A percentile compares a stretch with the other conserved stretches of the same genome.
These are phyloP conservation scores for Melanotaenia parkinsoni DNA, from an alignment of 2,797 vertebrate genomes.

Conservation along the genomic window DNA sequence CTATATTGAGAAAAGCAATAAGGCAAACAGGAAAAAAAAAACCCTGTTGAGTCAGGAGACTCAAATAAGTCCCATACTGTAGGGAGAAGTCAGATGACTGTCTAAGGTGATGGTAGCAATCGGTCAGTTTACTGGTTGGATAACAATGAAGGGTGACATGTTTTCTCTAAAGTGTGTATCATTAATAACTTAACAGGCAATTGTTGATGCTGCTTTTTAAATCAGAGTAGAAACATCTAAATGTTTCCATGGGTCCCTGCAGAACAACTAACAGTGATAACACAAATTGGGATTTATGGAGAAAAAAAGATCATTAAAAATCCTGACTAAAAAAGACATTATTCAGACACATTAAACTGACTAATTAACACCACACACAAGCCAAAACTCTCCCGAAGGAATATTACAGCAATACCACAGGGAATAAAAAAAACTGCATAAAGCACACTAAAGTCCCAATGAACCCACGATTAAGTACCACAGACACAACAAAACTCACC, in stretches of 20 bases:
- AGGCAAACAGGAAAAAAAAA: slow-evolving; percentile 28
- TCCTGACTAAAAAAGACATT: slow-evolving; percentile 13
- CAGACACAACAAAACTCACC: slow-evolving; percentile 24
- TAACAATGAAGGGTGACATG: slow-evolving; percentile 34
- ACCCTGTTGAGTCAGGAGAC: slow-evolving; percentile 72
- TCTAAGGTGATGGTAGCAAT: slow-evolving; percentile 57
- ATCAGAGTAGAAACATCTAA: background rate
- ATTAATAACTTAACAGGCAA: slow-evolving; percentile 1
- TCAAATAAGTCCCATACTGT: slow-evolving; percentile 68
- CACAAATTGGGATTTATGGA: background rate
- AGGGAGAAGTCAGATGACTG: slow-evolving; percentile 78
- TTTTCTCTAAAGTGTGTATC: slow-evolving; percentile 42
- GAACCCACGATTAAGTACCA: slow-evolving; percentile 24
- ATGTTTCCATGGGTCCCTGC: background rate
- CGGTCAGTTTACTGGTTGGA: slow-evolving; percentile 51
- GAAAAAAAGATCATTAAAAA: slow-evolving; percentile 2
- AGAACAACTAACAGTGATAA: slow-evolving; percentile 1
- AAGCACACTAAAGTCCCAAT: slow-evolving; percentile 35
- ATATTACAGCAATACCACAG: slow-evolving; percentile 43
- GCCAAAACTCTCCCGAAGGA: slow-evolving; percentile 25
- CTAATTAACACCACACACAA: slow-evolving; percentile 24
- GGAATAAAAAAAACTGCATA: slow-evolving; percentile 34
- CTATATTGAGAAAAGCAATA: slow-evolving; percentile 30
- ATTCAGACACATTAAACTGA: slow-evolving; percentile 18
- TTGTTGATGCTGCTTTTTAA: slow-evolving; percentile 3